Evolutionary conservation across 2,797 vertebrate species (phyloP).

Genomic region (Rhabdophis nuchalis): DNA sequence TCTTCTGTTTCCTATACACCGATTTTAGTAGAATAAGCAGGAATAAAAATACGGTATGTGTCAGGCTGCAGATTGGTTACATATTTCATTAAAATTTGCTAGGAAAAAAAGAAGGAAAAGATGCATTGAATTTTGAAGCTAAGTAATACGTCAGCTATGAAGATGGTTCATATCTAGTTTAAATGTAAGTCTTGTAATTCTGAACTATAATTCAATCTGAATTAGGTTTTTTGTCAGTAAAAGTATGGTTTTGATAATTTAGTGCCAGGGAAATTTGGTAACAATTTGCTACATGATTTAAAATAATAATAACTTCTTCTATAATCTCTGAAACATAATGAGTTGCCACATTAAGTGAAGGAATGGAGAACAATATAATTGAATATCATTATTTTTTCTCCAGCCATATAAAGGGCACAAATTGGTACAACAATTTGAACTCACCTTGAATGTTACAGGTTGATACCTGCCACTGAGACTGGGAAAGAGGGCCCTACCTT

Average conservation of each 20-base stretch:
- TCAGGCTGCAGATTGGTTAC: too few species aligned
- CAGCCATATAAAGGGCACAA: background rate
- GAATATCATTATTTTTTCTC: background rate
- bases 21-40: background rate
- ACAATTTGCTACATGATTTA: background rate
- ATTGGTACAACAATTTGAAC: background rate
- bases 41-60: background rate
- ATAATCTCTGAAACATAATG: background rate
- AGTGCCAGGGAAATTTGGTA: background rate
- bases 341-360: background rate
- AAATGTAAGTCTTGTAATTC: background rate
- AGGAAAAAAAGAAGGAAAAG: background rate
- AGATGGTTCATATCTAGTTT: background rate
- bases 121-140: background rate
- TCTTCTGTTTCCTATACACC: background rate
- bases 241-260: background rate
- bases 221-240: background rate
- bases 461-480: background rate
- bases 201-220: background rate
- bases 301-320: background rate
- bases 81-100: background rate
- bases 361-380: background rate
- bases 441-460: background rate
- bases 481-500: background rate
- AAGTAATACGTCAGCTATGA: background rate